phyloP scores from a whole-genome alignment of 2,888 invertebrate genomes.

The Synergus itoensis region DNA sequence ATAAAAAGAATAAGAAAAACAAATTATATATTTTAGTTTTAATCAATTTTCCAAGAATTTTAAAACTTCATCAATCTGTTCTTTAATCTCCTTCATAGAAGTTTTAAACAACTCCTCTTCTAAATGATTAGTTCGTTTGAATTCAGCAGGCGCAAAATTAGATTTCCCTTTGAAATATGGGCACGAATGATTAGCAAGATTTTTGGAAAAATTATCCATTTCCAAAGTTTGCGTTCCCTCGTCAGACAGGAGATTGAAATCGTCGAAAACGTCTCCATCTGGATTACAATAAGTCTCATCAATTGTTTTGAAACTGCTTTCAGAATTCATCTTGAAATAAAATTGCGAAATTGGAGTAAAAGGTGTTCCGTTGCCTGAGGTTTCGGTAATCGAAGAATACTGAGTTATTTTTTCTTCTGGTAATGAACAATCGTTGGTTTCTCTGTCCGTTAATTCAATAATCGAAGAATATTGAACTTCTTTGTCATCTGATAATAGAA shows the following conservation, averaged over 20 bases:
- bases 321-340: not conserved
- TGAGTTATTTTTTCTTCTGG: not conserved
- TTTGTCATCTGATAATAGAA: too few relatives aligned
- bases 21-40: not conserved
- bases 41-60: not conserved
- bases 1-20: not conserved
- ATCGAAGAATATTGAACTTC: too few relatives aligned
- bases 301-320: not conserved
- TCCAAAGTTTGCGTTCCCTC: not conserved
- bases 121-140: not conserved
- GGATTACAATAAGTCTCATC: not conserved
- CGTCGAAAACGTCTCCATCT: constrained; percentile 13
- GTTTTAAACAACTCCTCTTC: not conserved
- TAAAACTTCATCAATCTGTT: not conserved
- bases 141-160: not conserved
- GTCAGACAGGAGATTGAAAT: not conserved
- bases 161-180: not conserved
- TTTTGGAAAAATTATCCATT: not conserved
- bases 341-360: not conserved
- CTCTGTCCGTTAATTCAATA: too few relatives aligned
- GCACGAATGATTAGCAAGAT: not conserved
- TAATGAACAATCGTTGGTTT: not conserved
- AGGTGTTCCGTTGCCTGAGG: not conserved
- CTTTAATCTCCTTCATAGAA: not conserved
- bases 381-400: constrained; percentile 1